These are phyloP conservation scores for Calycopis cecrops DNA, from an alignment of 1,140 invertebrate species.

Conservation along the genomic window DNA sequence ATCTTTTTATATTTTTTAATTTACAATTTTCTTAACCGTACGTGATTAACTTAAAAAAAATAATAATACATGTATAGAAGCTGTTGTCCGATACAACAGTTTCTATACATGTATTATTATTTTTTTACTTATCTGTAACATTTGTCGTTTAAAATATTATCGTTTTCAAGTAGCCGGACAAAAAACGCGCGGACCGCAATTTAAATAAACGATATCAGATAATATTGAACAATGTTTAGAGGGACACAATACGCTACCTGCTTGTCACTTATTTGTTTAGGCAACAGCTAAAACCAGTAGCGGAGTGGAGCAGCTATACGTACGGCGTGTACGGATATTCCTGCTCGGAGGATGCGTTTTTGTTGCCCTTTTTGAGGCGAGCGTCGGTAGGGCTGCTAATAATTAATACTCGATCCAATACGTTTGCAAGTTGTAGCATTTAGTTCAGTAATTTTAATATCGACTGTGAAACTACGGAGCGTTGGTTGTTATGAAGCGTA, in stretches of 20 bases:
- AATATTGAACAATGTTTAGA: constrained; percentile 67
- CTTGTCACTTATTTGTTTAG: constrained; percentile 72
- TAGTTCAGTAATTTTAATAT: too few species aligned
- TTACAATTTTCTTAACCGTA: too few species aligned
- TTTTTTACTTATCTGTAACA: constrained; percentile 16
- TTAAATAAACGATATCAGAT: constrained; percentile 64
- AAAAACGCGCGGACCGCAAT: constrained; percentile 34
- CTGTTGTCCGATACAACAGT: too few species aligned
- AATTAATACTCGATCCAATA: too few species aligned
- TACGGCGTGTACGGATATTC: constrained; percentile 41
- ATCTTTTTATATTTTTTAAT: too few species aligned
- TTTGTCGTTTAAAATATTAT: constrained; percentile 2
- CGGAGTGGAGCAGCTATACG: constrained; percentile 45
- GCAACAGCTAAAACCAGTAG: constrained; percentile 69
- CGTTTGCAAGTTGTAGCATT: too few species aligned
- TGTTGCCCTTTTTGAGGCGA: constrained; percentile 55
- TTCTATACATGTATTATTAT: background rate
- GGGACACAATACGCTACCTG: constrained; percentile 59
- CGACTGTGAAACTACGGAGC: background rate
- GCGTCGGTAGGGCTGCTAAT: constrained; percentile 28
- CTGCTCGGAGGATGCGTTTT: constrained; percentile 49
- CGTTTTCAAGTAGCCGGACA: constrained; percentile 8
- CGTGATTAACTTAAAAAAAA: too few species aligned
- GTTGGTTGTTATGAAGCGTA: constrained; percentile 27
- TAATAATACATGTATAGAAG: too few species aligned